These are phyloP conservation scores for Epinephelus fuscoguttatus DNA, from an alignment of 2,113 vertebrate species.

Conservation along the genomic window DNA sequence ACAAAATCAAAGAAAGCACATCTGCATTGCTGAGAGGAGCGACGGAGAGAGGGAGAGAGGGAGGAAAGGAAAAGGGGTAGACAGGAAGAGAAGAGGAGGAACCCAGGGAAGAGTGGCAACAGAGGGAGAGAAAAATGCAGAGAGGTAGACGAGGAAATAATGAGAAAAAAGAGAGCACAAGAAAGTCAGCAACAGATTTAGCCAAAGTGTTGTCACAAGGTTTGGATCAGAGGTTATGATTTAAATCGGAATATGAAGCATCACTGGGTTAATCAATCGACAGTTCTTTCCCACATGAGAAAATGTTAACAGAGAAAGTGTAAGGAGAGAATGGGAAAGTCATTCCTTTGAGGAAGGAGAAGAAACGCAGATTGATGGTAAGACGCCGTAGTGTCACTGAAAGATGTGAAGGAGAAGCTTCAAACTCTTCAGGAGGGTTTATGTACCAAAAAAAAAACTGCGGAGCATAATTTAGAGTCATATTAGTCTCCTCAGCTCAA, in stretches of 20 bases:
- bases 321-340: not conserved
- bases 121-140: conserved; percentile 6
- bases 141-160: conserved; percentile 6
- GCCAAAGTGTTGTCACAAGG: conserved; percentile 2
- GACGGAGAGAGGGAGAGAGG: not conserved
- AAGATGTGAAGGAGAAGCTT: conserved; percentile 24
- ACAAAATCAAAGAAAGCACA: conserved; percentile 83
- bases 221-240: conserved; percentile 9
- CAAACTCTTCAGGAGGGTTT: conserved; percentile 12
- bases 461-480: conserved; percentile 3
- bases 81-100: conserved; percentile 35
- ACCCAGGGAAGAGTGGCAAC: not conserved
- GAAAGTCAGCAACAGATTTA: not conserved
- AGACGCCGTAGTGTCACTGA: not conserved
- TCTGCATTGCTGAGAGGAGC: conserved; percentile 75
- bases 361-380: not conserved
- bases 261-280: not conserved
- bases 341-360: not conserved
- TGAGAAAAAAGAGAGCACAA: not conserved
- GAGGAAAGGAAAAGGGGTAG: conserved; percentile 35
- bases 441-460: not conserved
- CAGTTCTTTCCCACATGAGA: not conserved
- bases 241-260: not conserved
- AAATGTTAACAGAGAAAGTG: not conserved
- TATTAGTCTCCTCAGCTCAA: conserved; percentile 7